phyloP scores from a whole-genome alignment of 2,797 vertebrate species.

The Scyliorhinus canicula region DNA sequence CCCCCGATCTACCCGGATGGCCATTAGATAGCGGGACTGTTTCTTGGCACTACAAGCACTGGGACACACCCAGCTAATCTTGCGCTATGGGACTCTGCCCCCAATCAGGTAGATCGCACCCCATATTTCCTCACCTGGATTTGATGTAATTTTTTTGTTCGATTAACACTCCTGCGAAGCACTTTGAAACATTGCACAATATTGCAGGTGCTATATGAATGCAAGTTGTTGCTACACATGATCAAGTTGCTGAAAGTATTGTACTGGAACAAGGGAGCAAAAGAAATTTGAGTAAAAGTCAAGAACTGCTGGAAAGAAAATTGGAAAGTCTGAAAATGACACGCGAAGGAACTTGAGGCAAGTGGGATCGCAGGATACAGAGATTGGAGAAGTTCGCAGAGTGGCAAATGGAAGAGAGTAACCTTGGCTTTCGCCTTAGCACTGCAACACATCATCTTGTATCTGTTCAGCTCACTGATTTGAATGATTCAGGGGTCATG shows the following conservation, averaged over 20 bases:
- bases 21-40: too few species aligned
- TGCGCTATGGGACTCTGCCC: too few species aligned
- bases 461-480: background rate
- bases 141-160: background rate
- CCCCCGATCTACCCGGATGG: too few species aligned
- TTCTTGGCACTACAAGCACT: too few species aligned
- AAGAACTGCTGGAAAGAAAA: background rate
- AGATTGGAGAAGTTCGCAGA: background rate
- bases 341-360: background rate
- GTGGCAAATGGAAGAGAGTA: background rate
- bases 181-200: background rate
- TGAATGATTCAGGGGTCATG: background rate
- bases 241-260: background rate
- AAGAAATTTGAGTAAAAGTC: background rate
- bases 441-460: background rate
- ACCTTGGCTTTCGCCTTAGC: background rate
- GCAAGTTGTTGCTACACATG: background rate
- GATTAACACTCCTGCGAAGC: background rate
- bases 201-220: background rate
- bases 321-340: background rate
- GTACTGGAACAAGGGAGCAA: background rate
- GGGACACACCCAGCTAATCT: too few species aligned
- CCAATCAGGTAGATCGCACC: too few species aligned
- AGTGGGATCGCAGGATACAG: background rate
- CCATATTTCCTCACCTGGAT: background rate